Base-by-base conservation (phyloP, 2,113 vertebrate genomes). In the Dolichotis patagonum region DNA sequence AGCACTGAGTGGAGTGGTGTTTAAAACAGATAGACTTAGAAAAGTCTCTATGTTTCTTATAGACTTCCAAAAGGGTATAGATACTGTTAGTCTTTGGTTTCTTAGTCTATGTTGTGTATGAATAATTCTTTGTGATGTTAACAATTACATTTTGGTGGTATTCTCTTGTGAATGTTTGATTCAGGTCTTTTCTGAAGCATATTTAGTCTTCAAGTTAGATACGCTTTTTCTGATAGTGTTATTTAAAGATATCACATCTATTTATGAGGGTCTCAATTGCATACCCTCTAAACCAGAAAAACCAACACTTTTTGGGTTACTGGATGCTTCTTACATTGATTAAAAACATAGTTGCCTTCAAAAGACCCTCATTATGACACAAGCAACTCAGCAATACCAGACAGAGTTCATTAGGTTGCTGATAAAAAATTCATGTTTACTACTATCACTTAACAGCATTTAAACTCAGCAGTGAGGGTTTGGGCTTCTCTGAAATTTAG, bases 41-140 rank as follows among this genome's bases (percentile, higher is more conserved):
- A 56, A 75, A 1, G 9, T 56, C 26, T 85, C 32, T 30, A 5
- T 52, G n/a, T 89, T 86, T 77, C 10, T 22, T 80, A 71, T 46
- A 78, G 32, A 56, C 1, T 22, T 88, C 78, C 4, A 73, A 80
- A 82, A 78, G 10, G 13, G 65, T 24, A 46, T 8, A 49, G 16
- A 41, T 35, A 87, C 3, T 83, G 89, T 90, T 65, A 54, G 16
- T 73, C 5, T 75, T 67, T 19, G 38, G 5, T 7, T 32, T 81
- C 12, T 4, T 85, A 85, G 13, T 67, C 60, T 81, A 17, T 52
- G 20, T 10, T 83, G 3, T 22, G 22, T 46, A 60, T 75, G 49
- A 93, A 84, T 90, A 81, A 52, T 62, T 3, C 20, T 96, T 60
- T 88, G 41, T 62, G 43, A 62, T 67, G 1, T 56, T 83, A 63